Percentiles rank a stretch among this genome's conserved stretches.
Conservation (phyloP, 2,113 vertebrate species). For the Pavo muticus region DNA sequence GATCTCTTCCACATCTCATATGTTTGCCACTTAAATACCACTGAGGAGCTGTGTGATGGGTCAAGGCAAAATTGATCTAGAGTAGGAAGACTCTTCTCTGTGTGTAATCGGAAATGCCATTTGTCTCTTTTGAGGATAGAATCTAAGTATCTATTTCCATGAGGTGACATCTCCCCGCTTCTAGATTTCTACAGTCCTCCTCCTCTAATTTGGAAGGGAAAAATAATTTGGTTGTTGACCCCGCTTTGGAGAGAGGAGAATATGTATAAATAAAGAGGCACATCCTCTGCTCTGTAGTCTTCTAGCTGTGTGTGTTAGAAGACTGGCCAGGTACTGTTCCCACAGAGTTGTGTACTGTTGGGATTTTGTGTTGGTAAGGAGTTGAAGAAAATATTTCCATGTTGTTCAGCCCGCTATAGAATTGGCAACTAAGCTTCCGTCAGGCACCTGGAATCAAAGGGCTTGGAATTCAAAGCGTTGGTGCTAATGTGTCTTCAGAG, state of each 20-base stretch:
- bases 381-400: fast-evolving
- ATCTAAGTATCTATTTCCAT: not conserved
- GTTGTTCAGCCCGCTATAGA: not conserved
- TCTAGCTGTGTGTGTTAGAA: not conserved
- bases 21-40: not conserved
- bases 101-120: fast-evolving
- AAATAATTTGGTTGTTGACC: not conserved
- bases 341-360: not conserved
- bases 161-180: not conserved
- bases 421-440: not conserved
- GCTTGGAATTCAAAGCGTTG: not conserved
- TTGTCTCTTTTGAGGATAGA: not conserved
- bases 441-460: not conserved
- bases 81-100: not conserved
- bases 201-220: not conserved
- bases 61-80: not conserved
- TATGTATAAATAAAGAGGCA: not conserved
- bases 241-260: not conserved
- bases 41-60: not conserved
- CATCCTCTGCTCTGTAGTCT: not conserved
- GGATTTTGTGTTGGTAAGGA: not conserved
- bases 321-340: not conserved
- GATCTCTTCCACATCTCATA: not conserved
- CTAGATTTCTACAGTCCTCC: not conserved
- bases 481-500: not conserved